Evolutionary conservation across 1,140 invertebrate species (phyloP).

Genomic region (Gryon sp.): DNA sequence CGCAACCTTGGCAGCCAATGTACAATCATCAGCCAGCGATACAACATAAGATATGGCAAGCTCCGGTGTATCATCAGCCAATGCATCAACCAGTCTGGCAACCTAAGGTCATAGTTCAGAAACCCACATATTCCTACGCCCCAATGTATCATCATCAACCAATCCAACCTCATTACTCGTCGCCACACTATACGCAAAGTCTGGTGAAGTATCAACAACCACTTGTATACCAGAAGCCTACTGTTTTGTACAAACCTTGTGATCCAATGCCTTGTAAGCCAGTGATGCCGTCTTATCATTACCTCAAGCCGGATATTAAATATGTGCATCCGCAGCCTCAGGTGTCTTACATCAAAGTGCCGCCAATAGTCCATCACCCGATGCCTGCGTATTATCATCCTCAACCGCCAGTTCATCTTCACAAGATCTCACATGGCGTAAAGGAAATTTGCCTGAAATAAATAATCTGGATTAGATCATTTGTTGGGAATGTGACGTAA

Average conservation of each 20-base stretch:
- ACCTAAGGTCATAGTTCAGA: conserved; percentile 64
- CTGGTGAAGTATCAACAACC: conserved; percentile 31
- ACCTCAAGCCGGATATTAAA: conserved; percentile 59
- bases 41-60: conserved; percentile 23
- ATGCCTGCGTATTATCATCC: conserved; percentile 34
- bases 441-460: conserved; percentile 61
- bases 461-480: conserved; percentile 25
- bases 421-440: conserved; percentile 32
- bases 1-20: conserved; percentile 35
- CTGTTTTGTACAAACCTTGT: conserved; percentile 37
- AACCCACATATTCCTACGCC: conserved; percentile 61
- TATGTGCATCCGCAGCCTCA: conserved; percentile 62
- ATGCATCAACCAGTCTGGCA: conserved; percentile 24
- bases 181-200: conserved; percentile 31
- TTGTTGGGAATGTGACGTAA: conserved; percentile 17
- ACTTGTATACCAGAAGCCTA: conserved; percentile 52
- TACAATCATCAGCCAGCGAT: conserved; percentile 15
- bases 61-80: conserved; percentile 18
- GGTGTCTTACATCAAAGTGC: conserved; percentile 42
- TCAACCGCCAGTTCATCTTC: conserved; percentile 24
- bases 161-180: conserved; percentile 3
- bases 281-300: conserved; percentile 49
- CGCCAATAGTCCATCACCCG: conserved; percentile 41
- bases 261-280: conserved; percentile 49
- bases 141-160: conserved; percentile 64